These are phyloP conservation scores for honey bee (Apis mellifera) DNA, from an alignment of 1,140 invertebrate species.

Conservation along the genomic window DNA sequence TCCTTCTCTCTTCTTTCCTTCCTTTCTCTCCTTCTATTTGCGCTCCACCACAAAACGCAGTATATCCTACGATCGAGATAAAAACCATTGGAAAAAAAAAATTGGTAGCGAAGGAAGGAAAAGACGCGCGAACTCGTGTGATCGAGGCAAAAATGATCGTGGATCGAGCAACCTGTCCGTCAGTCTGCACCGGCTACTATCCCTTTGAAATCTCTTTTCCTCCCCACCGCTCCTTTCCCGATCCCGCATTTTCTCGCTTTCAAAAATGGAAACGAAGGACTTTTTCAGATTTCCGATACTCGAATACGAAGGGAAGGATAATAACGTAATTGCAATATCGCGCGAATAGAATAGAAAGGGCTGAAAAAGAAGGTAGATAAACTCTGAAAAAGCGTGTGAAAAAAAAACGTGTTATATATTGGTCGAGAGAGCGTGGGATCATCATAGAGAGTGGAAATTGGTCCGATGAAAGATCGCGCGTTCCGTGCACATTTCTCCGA, in stretches of 20 bases:
- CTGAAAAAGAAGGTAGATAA: no score
- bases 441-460: not conserved
- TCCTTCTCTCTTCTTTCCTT: not conserved
- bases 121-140: not conserved
- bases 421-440: no score
- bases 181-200: not conserved
- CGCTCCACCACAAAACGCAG: not conserved
- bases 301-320: no score
- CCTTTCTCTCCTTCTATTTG: not conserved
- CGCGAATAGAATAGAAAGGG: no score
- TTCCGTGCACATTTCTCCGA: conserved; percentile 14
- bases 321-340: no score
- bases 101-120: not conserved
- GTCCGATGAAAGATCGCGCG: not conserved
- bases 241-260: not conserved
- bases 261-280: not conserved
- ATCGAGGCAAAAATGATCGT: not conserved
- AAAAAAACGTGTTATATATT: not conserved
- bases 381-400: rapidly evolving
- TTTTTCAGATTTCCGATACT: no score
- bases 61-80: conserved; percentile 4
- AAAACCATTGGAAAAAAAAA: conserved; percentile 25
- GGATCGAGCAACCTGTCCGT: not conserved
- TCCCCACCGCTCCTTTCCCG: not conserved
- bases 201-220: not conserved